Percentiles rank a stretch among this genome's conserved stretches.
Evolutionary conservation across 2,113 vertebrate species (phyloP).

Genomic region (Hyperoodon ampullatus): DNA sequence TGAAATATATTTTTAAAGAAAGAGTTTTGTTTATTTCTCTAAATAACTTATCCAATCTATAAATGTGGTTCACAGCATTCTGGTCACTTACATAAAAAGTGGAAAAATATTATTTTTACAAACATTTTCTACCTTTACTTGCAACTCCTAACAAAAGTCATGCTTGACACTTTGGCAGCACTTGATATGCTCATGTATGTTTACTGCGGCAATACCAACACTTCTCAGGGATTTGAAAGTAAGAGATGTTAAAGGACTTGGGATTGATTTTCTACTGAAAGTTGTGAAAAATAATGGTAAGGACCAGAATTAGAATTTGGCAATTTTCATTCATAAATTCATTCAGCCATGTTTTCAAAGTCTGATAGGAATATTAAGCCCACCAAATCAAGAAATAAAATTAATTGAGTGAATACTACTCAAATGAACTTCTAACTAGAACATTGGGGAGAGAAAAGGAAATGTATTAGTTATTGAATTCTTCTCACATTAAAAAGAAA

Average conservation of each 20-base stretch:
- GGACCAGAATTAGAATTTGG: background rate
- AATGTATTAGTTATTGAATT: constrained; percentile 45
- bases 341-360: constrained; percentile 19
- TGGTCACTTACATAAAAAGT: background rate
- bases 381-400: constrained; percentile 11
- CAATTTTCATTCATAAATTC: constrained; percentile 53
- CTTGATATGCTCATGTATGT: background rate
- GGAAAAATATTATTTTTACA: background rate
- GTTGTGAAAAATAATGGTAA: background rate
- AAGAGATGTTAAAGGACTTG: background rate
- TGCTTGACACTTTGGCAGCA: background rate
- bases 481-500: background rate
- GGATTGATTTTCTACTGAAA: background rate
- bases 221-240: background rate
- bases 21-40: background rate
- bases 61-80: background rate
- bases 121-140: background rate
- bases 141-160: background rate
- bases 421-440: background rate
- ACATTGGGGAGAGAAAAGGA: background rate
- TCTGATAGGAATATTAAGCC: background rate
- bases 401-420: background rate
- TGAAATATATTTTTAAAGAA: background rate
- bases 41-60: background rate
- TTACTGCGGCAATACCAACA: background rate